Evolutionary conservation across 2,113 vertebrate genomes (phyloP), one percentile per base, ranked within the genome.

Genomic region (Podarcis raffonei): DNA sequence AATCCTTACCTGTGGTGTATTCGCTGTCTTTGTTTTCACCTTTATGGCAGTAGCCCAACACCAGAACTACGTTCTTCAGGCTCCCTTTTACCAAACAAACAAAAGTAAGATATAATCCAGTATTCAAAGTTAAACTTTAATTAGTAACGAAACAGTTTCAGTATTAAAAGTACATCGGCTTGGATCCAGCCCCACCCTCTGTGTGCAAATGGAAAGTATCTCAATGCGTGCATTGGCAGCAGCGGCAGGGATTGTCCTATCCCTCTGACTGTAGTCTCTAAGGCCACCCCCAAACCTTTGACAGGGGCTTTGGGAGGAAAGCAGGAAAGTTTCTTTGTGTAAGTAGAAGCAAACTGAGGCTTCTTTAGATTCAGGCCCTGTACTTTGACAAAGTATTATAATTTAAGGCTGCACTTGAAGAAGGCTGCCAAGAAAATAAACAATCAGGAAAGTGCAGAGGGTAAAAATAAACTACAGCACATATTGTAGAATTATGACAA

Each of bases 61-160:
- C 96, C 93, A 99, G 94, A 87, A 99, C 96, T 6, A 95, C 97
- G 6, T 96, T 98, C 95, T 97, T 98, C 94, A 97, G 96, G 92
- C 91, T 97, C 84, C 97, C 97, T 91, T 96, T 96, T 94, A 90
- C 94, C 98, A 94, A 94, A 94, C 92, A 91, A 94, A 66, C 90
- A 94, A 83, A 75, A 18, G 0, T 62, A 0, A 91, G n/a, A 39
- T 86, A 87, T 90, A 89, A 82, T 23, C 94, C 92, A 93, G 86
- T 92, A 89, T 18, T 42, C 42, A 16, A 84, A 85, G 20, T 89
- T 90, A 75, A 3, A 42, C 32, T 65, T 39, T 6, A 18, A 32
- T 32, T 76, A 5, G 25, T 2, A 37, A 48, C 0, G 12, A 65
- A 77, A 22, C 59, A 32, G 37, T 48, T 15, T 27, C 9, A 81